Evolutionary conservation across 2,888 invertebrate species (phyloP).

Genomic region (Tinea semifulvella): DNA sequence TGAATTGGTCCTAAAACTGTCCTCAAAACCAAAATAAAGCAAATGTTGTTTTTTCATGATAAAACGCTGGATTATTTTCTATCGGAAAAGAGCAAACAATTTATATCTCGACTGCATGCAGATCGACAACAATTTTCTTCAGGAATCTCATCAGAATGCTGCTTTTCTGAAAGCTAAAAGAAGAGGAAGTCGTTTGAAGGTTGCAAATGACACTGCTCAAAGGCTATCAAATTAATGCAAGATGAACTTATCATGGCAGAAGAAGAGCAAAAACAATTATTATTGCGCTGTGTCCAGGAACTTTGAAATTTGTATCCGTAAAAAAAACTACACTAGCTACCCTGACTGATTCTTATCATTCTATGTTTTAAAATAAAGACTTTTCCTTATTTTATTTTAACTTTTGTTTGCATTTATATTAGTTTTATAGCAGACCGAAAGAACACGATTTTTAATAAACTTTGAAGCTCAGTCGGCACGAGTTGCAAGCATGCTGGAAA

Average conservation of each 20-base stretch:
- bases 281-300: constrained; percentile 19
- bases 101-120: constrained; percentile 17
- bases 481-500: too few relatives aligned
- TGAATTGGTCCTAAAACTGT: too few relatives aligned
- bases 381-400: background rate
- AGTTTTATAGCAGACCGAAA: too few relatives aligned
- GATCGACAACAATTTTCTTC: constrained; percentile 15
- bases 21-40: too few relatives aligned
- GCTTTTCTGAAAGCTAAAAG: constrained; percentile 15
- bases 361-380: constrained; percentile 9
- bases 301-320: constrained; percentile 14
- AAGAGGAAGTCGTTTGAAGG: constrained; percentile 15
- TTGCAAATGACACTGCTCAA: constrained; percentile 20
- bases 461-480: too few relatives aligned
- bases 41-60: constrained; percentile 15
- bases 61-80: constrained; percentile 19
- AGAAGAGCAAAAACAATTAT: constrained; percentile 20
- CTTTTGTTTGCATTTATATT: too few relatives aligned
- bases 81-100: constrained; percentile 16
- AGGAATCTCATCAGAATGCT: constrained; percentile 18
- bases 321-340: constrained; percentile 12
- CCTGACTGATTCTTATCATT: constrained; percentile 13
- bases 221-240: constrained; percentile 21
- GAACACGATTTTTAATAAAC: too few relatives aligned
- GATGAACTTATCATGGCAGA: constrained; percentile 20